Base-by-base conservation (phyloP, 23 tunicate species). In the Trididemnum miniatum region DNA sequence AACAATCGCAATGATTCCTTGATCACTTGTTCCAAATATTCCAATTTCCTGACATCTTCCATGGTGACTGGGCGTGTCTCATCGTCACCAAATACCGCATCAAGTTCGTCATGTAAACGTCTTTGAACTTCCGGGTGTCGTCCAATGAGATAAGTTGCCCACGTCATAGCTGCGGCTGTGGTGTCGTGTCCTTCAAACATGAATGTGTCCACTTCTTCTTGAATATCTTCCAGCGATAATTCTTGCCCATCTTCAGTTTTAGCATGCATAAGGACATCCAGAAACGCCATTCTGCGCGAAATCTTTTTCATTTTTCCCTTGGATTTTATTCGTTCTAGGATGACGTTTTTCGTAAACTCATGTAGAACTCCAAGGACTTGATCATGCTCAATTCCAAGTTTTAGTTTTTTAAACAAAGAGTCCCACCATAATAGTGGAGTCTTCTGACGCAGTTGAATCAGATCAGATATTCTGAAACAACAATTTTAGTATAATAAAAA, bases 121-220 rank as follows among this genome's bases (percentile, higher is more conserved):
- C 71, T 33, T 60, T 87, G 94, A 0, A 96, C 86, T 22, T 87
- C 85, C 33, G 94, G 94, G 59, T 91, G 85, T 28, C 84, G 39
- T 35, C 91, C 97, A 0, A 96, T 77, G 77, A 83, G 65, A 44
- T 85, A 89, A 62, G 94, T 72, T 1, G 90, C 87, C 99, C 99
- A 96, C 31, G 95, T 84, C 99, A 96, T 96, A 25, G 97, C 99
- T 12, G 99, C 99, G 5, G 99, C 97, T 0, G 97, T 91, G 9
- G 99, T 96, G 86, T 91, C 99, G 52, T 91, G 97, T 1, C 97
- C 95, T 72, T 96, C 97, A 81, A 96, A 96, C 97, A 96, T 96
- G 60, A 96, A 96, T n/a, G 99, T 96, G 65, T 96, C 99, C 20
- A 96, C 99, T 81, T 96, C 97, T 51, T 96, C 99, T 64, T 87